phyloP scores from a whole-genome alignment of 2,797 vertebrate species.

The Acanthurus lineatus region DNA sequence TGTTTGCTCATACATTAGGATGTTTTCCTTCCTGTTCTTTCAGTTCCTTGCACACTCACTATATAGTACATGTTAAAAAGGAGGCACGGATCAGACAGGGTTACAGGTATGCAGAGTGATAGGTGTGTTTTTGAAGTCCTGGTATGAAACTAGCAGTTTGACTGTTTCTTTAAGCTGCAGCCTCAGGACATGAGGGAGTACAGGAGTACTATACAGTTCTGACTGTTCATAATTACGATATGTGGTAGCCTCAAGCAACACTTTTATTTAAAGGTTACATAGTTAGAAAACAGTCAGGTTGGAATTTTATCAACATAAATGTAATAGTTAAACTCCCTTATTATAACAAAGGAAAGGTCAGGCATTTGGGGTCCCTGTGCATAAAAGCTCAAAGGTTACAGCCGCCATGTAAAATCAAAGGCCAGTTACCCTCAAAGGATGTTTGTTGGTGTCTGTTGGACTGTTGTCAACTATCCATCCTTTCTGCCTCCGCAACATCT shows the following conservation, averaged over 20 bases:
- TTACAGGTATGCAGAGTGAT: conserved; percentile 39
- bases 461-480: conserved; percentile 20
- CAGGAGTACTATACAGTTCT: background rate
- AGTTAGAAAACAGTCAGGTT: background rate
- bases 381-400: conserved; percentile 5
- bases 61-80: conserved; percentile 3
- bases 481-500: conserved; percentile 40
- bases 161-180: conserved; percentile 5
- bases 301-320: conserved; percentile 1
- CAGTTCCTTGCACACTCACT: background rate
- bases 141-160: conserved; percentile 13
- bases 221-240: conserved; percentile 48
- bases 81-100: background rate
- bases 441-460: conserved; percentile 16
- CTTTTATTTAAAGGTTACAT: conserved; percentile 26
- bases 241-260: conserved; percentile 11
- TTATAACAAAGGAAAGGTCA: background rate
- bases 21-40: background rate
- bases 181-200: background rate
- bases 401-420: conserved; percentile 23
- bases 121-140: conserved; percentile 4
- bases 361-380: background rate
- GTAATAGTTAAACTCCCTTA: background rate
- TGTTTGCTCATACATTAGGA: conserved; percentile 30
- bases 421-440: background rate